Conservation (phyloP, 2,888 invertebrate genomes). For the Rapana venosa region DNA sequence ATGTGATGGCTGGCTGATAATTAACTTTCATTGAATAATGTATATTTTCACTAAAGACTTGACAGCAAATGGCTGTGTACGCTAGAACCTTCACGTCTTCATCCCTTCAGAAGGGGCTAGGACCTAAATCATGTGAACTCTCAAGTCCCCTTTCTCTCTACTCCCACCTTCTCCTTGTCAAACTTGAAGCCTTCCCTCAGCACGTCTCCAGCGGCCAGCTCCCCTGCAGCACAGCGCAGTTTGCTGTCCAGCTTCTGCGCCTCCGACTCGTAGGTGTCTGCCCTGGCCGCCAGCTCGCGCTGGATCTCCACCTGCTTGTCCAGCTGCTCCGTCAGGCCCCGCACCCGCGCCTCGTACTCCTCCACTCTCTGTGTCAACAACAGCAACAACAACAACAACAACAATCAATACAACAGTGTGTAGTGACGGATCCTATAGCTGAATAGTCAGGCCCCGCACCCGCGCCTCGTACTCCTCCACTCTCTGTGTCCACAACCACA, state of each 20-base stretch:
- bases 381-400: background rate
- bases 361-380: constrained; percentile 63
- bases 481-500: constrained; percentile 57
- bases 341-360: constrained; percentile 86
- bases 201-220: constrained; percentile 86
- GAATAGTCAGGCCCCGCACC: constrained; percentile 85
- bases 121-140: background rate
- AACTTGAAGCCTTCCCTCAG: constrained; percentile 86
- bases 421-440: too few species aligned
- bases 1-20: too few species aligned
- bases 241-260: constrained; percentile 86
- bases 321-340: constrained; percentile 86
- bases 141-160: background rate
- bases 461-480: constrained; percentile 84
- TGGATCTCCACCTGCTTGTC: constrained; percentile 84
- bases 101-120: too few species aligned
- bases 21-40: too few species aligned
- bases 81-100: too few species aligned
- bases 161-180: constrained; percentile 87
- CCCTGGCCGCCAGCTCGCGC: constrained; percentile 83
- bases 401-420: too few species aligned
- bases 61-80: too few species aligned
- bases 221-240: constrained; percentile 88
- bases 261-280: constrained; percentile 87
- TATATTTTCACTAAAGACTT: too few species aligned